phyloP scores from a whole-genome alignment of 1,140 invertebrate genomes.

The Muscidifurax raptorellus region DNA sequence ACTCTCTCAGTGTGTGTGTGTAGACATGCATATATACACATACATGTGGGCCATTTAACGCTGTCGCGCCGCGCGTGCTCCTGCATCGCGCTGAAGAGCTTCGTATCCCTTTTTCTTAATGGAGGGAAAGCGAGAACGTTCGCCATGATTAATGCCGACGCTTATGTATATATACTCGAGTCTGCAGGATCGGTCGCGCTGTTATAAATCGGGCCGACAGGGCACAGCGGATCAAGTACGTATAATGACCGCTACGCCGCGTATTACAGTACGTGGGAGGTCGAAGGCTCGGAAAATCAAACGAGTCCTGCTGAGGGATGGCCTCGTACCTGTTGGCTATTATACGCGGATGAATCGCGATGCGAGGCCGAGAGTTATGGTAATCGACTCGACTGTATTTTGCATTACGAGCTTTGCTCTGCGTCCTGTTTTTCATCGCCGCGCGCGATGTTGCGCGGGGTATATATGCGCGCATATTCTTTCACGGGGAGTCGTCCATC shows the following conservation, averaged over 20 bases:
- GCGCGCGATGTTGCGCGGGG: too few relatives aligned
- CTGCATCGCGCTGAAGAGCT: background rate
- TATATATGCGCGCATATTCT: background rate
- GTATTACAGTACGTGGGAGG: background rate
- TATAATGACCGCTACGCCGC: background rate
- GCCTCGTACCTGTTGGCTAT: background rate
- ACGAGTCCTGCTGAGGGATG: background rate
- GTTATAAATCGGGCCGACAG: background rate
- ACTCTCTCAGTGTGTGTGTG: background rate
- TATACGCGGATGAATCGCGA: too few relatives aligned
- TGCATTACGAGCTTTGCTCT: background rate
- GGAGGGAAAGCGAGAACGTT: background rate
- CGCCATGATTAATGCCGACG: background rate
- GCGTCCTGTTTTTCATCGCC: background rate
- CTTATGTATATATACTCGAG: background rate
- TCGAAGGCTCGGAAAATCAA: background rate
- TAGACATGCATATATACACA: too few relatives aligned
- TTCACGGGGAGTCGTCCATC: background rate
- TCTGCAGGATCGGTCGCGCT: too few relatives aligned
- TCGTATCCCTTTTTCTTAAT: background rate
- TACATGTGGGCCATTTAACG: conserved; percentile 45
- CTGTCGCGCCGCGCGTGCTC: background rate
- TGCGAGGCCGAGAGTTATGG: background rate
- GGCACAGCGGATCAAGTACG: background rate
- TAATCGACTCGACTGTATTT: background rate